Evolutionary conservation across 2,888 invertebrate genomes (phyloP).

Genomic region (Isoperla grammatica): DNA sequence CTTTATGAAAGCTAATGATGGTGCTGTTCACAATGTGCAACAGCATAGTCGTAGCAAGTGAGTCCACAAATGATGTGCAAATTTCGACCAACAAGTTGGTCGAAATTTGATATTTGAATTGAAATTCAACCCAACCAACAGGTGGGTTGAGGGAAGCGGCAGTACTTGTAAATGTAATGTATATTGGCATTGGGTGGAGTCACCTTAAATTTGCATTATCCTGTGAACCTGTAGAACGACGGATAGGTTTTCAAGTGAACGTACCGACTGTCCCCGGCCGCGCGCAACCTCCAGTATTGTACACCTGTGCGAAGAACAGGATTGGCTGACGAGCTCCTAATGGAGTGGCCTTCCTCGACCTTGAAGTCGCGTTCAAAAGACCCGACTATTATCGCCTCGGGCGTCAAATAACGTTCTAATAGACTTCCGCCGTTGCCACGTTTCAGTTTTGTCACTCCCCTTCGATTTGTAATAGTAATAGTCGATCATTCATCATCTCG

Average conservation of each 20-base stretch:
- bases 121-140: too few species aligned
- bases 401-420: not conserved
- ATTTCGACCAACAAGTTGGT: too few species aligned
- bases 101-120: too few species aligned
- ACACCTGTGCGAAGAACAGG: not conserved
- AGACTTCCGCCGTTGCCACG: not conserved
- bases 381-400: not conserved
- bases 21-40: too few species aligned
- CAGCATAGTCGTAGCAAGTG: too few species aligned
- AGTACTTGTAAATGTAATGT: too few species aligned
- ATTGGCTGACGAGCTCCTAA: constrained; percentile 2
- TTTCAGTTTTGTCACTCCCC: not conserved
- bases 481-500: not conserved
- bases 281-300: not conserved
- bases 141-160: too few species aligned
- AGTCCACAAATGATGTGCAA: too few species aligned
- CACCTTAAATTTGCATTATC: too few species aligned
- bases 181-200: too few species aligned
- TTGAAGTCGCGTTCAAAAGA: not conserved
- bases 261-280: not conserved
- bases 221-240: not conserved
- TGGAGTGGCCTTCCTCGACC: constrained; percentile 11
- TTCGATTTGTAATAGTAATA: too few species aligned
- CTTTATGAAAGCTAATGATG: too few species aligned
- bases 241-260: not conserved